Conservation (phyloP, 2,113 vertebrate genomes). For the Todiramphus saurophagus region DNA sequence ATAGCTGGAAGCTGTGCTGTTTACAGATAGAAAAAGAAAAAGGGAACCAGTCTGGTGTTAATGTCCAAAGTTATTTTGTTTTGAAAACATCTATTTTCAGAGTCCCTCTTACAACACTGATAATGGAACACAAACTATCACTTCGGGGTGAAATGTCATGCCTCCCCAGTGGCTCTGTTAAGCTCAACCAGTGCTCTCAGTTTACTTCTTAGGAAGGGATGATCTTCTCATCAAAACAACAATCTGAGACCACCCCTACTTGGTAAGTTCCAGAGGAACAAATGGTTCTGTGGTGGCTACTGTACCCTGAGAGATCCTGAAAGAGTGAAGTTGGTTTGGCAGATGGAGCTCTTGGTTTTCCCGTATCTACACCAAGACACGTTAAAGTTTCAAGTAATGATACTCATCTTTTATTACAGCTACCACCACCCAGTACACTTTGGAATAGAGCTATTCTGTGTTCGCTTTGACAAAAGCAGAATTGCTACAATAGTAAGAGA, state of each 20-base stretch:
- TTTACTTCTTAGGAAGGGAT: not conserved
- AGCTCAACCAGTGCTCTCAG: not conserved
- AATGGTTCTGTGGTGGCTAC: not conserved
- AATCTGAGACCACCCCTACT: not conserved
- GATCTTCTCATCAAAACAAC: not conserved
- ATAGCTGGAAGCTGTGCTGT: not conserved
- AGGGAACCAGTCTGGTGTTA: not conserved
- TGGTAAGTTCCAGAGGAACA: not conserved
- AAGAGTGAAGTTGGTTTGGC: not conserved
- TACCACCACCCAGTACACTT: not conserved
- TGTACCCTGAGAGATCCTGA: not conserved
- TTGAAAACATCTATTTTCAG: constrained; percentile 46
- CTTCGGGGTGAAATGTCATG: constrained; percentile 35
- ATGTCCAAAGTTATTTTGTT: constrained; percentile 21
- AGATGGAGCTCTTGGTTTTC: not conserved
- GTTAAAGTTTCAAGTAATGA: not conserved
- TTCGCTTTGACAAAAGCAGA: not conserved
- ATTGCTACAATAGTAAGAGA: not conserved
- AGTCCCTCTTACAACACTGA: not conserved
- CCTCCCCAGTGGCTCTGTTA: not conserved
- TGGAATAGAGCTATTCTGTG: not conserved
- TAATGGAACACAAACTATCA: constrained; percentile 36
- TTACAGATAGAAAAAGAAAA: not conserved
- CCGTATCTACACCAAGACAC: not conserved
- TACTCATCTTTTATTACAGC: not conserved